Base-by-base conservation (phyloP, 2,797 vertebrate species). In the Alosa sapidissima region DNA sequence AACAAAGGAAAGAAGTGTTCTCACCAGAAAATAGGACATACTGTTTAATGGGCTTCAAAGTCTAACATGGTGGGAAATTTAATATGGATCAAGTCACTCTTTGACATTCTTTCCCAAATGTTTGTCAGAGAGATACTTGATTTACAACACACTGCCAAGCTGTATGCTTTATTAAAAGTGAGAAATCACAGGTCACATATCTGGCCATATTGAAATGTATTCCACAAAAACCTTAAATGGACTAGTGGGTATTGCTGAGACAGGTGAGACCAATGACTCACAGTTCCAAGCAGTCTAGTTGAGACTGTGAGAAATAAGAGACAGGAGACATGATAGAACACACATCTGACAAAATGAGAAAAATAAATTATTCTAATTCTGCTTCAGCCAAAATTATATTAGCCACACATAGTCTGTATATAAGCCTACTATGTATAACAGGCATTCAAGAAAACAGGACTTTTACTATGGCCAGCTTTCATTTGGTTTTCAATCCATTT, bases 1-100 rank as follows among this genome's bases (percentile, higher is more conserved):
- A 78, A 84, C 68, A 55, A 78, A 52, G 68, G 78, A 33, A 45
- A 41, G 54, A 21, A 78, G 83, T 55, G 51, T 75, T 84, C 55
- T 47, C 36, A 47, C 14, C 16, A 9, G 19, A 78, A 78, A 78
- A 78, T 47, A 21, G 72, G 41, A 45, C 72, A 47, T 16, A 78
- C 36, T 78, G 72, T 78, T 78, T 47, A 21, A 78, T 0, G 5
- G 19, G 19, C 68, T 47, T 78, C 41, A 78, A 78, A 78, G 72
- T 21, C 16, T 7, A 21, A 78, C 14, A 10, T 47, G 11, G 14
- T 47, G 72, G 72, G 72, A 78, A 78, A 78, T 45, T 41, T 47
- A 78, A 47, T 47, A 78, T 75, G 36, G 68, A 75, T 45, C 11
- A 47, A 78, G 72, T 47, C 72, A 47, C 14, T 47, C 5, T 78